A percentile compares a stretch with the other conserved stretches of the same genome.
These are phyloP conservation scores for Aratinga solstitialis DNA, from an alignment of 2,797 vertebrate species.

Conservation along the genomic window DNA sequence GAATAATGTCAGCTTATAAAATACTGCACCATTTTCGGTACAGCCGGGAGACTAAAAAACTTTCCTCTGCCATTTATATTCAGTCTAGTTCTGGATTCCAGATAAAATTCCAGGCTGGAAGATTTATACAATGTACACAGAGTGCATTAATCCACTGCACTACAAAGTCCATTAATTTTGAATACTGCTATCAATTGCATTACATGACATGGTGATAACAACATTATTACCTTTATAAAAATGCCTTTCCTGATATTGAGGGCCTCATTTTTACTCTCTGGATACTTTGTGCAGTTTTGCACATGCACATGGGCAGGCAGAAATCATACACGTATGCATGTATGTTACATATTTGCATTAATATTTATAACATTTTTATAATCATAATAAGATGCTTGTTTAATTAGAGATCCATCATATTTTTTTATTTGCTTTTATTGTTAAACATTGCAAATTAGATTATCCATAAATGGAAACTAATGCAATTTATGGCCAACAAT, in stretches of 20 bases:
- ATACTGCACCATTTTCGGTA: background rate
- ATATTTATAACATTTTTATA: background rate
- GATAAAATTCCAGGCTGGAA: constrained; percentile 26
- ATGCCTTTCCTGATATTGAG: background rate
- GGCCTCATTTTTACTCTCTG: background rate
- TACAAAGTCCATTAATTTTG: constrained; percentile 67
- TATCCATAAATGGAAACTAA: background rate
- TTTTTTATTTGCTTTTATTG: background rate
- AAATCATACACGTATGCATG: background rate
- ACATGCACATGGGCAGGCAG: background rate
- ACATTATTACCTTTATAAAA: constrained; percentile 47
- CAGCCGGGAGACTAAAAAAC: background rate
- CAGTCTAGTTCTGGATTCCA: background rate
- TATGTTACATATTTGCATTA: background rate
- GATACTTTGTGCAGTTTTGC: background rate
- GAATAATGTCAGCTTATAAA: background rate
- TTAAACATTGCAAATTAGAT: background rate
- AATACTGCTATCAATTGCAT: constrained; percentile 48
- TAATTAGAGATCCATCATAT: background rate
- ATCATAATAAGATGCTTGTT: background rate
- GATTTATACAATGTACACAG: constrained; percentile 28
- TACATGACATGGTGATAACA: constrained; percentile 25
- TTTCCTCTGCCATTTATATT: background rate
- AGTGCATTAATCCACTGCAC: constrained; percentile 47
- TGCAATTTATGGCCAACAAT: background rate